Evolutionary conservation across 2,888 invertebrate species (phyloP), one percentile per base, ranked within the genome.

Genomic region (Lysandra coridon): DNA sequence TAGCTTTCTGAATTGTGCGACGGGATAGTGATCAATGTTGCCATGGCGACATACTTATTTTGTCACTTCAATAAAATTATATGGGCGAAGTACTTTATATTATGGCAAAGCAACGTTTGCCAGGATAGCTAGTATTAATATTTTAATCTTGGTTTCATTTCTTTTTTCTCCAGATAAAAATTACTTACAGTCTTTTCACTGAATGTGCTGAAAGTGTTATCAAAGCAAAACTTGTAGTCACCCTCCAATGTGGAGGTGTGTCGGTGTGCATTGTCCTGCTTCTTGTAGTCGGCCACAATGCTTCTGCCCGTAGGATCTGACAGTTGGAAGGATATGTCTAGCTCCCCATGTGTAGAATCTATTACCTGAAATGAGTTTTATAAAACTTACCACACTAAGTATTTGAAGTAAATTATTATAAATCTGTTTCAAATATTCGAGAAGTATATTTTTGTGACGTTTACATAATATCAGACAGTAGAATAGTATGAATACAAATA

Each of bases 201-300:
- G 49, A 92, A 92, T 0, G 92, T 92, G 76, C 93, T 93, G 85
- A 97, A 98, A n/a, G 96, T 96, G 88, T 98, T 98, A 87, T 98
- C 98, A 85, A 98, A 98, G 86, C 98, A 98, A 85, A 98, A 96
- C 81, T 96, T 95, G 88, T 97, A 98, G 87, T 98, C 98, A 0
- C 98, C 98, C 6, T 95, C 92, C 73, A 92, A 86, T 0, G 89
- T 83, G 1, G 96, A 95, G 0, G 96, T 95, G 82, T 96, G 92
- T 4, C 96, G 91, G 86, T 97, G 97, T 1, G 95, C 91, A 84
- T 96, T 96, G 86, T 97, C 97, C 0, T 96, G 94, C 86, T 97
- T 97, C 87, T 97, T 97, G 85, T 95, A 96, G 84, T 97, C 97
- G 0, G 96, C 95, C 0, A 96, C 95, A 0, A 97, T 87, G 7